Base-by-base conservation (phyloP, 2,113 vertebrate genomes). In the Nicator chloris region DNA sequence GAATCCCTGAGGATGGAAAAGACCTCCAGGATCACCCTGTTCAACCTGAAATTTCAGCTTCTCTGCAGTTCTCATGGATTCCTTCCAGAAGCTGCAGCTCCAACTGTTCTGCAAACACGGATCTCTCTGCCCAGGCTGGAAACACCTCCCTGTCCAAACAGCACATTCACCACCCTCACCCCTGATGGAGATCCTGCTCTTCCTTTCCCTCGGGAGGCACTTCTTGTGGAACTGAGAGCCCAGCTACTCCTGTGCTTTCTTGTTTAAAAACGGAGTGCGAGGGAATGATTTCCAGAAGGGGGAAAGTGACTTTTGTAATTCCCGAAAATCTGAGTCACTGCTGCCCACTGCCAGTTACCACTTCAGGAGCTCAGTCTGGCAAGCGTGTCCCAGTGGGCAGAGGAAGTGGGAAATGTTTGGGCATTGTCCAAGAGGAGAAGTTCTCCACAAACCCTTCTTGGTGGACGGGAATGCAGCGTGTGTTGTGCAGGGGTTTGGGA, bases 271-370 rank as follows among this genome's bases (percentile, higher is more conserved):
- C 31, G 79, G 70, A 93, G n/a, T 13, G 51, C 5, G 9, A 42
- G 57, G 15, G 51, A 66, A 64, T 33, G 82, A 30, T 91, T 83
- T 94, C 53, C 73, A 59, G 42, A 13, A 47, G 60, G 37, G 51
- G 39, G 42, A 87, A 78, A 39, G 28, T 28, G 73, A 37, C 88
- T 63, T 92, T 45, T 94, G 47, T 42, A 33, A 71, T 87, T 85
- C 94, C 94, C 39, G 70, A 92, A 89, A 87, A 71, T 59, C 82
- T 96, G 95, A 95, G 88, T 95, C 91, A 95, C 66, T 50, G 72
- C 81, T 66, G 2, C 92, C 78, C 60, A 8, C 88, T 92, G 78
- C 88, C 94, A 79, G 92, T 57, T 94, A 54, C 90, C 23, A 4
- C 63, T 91, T 72, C 8, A 78, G 94, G 94, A 95, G 92, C 78